Base-by-base conservation (phyloP, 2,797 vertebrate genomes). In the Eleutherodactylus coqui region DNA sequence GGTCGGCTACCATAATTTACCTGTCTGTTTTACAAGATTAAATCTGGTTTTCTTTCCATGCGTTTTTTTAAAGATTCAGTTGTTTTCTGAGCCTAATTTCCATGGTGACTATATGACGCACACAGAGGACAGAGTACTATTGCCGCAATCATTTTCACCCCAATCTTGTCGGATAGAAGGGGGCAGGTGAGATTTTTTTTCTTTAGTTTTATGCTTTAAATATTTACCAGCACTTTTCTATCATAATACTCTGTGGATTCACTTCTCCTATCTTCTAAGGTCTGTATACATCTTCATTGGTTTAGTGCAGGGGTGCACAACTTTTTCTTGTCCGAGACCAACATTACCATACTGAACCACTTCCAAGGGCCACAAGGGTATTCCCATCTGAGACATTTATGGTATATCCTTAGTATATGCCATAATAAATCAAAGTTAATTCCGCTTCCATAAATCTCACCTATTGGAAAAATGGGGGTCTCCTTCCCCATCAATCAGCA, bases 81-180 rank as follows among this genome's bases (percentile, higher is more conserved):
- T 98, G 2, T 99, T 97, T 92, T 93, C 96, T 0, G 95, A 97
- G 55, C 92, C 95, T 0, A 91, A 96, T 76, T 98, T 97, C 92
- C 88, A 92, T 86, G 97, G 97, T 0, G 90, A 93, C 4, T 94
- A 94, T 0, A 3, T 93, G 1, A 29, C 93, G 47, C 94, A 95
- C 0, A 89, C 93, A 86, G 81, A 90, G 53, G 94, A 96, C 89
- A 93, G 95, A 88, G 88, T 90, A 0, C 53, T 64, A 0, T 69
- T 97, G 72, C 89, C 95, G 0, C 55, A 92, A 0, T 86, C 90
- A 58, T 92, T 96, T 14, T 0, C 83, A 60, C 91, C 92, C 1
- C 93, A 91, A 87, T 99, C 98, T 36, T 98, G 97, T 91, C 91
- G 96, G 51, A 96, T 98, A 82, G 89, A 91, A 0, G 95, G 95